Base-by-base conservation (phyloP, 2,797 vertebrate species). In the Halcyon smyrnensis region DNA sequence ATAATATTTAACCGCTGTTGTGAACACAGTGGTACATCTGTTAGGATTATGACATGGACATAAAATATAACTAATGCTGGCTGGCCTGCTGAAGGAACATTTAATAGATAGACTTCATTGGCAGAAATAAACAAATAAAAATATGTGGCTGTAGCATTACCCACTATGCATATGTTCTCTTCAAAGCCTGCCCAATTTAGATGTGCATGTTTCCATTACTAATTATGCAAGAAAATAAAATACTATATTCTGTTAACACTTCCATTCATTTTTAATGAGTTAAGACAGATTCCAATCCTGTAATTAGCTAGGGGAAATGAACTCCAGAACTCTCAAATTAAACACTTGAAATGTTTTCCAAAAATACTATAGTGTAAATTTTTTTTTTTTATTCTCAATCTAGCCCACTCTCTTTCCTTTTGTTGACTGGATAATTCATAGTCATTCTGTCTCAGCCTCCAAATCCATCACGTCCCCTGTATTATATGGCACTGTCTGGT, bases 251-350 rank as follows among this genome's bases (percentile, higher is more conserved):
- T 73, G 62, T 84, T 75, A 95, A 85, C n/a, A 69, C 36, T 89
- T 89, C 67, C 43, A 87, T 77, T 95, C 54, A 43, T 85, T 90
- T 93, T 88, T 84, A 91, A 88, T 76, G 34, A 94, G 39, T 94
- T 94, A 74, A 84, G 63, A 70, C 84, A 74, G 48, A 78, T 91
- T 95, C 62, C 63, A 82, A 41, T 89, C 54, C 87, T 84, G 53
- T 82, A 84, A 84, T 93, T 87, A 90, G 70, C 63, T 62, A 32
- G 63, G 59, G 80, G 70, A 92, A 93, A 93, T 73, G 70, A 94
- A 73, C 43, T 89, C 41, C 41, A 87, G 84, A 84, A 79, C 63
- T 90, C 59, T 64, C 62, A 82, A 89, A 91, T 79, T 69, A 80
- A 88, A 73, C 32, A 59, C 59, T 69, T 84, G 25, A 84, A 78